Evolutionary conservation across 1,140 invertebrate genomes (phyloP), one percentile per base, ranked within the genome.

Genomic region (Hyles vespertilio): DNA sequence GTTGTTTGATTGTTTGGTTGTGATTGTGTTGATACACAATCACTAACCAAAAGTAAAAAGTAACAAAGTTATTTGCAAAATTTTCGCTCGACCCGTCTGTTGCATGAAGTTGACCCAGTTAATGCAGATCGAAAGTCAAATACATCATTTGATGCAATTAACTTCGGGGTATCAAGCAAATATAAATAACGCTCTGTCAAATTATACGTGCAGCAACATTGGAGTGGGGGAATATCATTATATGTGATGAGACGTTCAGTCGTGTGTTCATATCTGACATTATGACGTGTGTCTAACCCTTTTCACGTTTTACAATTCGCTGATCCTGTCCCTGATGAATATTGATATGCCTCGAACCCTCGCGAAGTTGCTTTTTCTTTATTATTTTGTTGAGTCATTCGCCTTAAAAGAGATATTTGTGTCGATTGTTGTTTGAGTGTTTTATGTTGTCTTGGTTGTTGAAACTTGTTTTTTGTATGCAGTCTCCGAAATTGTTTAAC

Each of bases 251-350:
- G 66, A 61, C 59, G 8, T 47, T 51, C 40, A 61, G 56, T 66
- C 59, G 46, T 61, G 52, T 63, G 58, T 65, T 69, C 54, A 58
- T 61, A 63, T 59, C 58, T 72, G 67, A 69, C 63, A 61, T 44
- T 22, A 22, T 65, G 63, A 64, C 70, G 70, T 50, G 52, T 64
- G 66, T 74, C 70, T 60, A 54, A 79, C 76, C 76, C 73, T 68
- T 52, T 59, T 79, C 69, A 74, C 61, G 54, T 62, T 69, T 69
- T 59, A 63, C 63, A 63, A 60, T 57, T 63, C 67, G 58, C 58
- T 62, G 65, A 11, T 51, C 44, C 47, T 47, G 52, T 36, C 46
- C 8, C 56, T 58, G 54, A 65, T 67, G 58, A 71, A 70, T 70
- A 65, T 67, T 66, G 64, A 60, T 58, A 54, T 49, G 46, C 12